Evolutionary conservation across 2,113 vertebrate genomes (phyloP).

Genomic region (Toxotes chatareus): DNA sequence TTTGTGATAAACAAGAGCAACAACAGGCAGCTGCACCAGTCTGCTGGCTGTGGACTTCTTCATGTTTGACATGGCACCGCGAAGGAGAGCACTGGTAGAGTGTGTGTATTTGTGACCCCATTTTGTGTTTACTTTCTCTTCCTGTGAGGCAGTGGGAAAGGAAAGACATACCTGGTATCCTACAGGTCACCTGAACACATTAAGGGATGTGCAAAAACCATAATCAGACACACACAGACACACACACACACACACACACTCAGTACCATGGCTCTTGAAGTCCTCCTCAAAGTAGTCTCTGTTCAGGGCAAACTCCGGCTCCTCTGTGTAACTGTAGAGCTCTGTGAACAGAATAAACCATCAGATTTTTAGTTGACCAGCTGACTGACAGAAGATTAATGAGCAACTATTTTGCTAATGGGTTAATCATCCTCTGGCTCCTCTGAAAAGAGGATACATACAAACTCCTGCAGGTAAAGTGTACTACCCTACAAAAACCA

Average conservation of each 20-base stretch:
- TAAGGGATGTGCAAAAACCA: not conserved
- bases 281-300: constrained; percentile 96
- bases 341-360: constrained; percentile 81
- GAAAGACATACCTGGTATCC: constrained; percentile 7
- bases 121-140: constrained; percentile 9
- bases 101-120: not conserved
- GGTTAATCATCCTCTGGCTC: not conserved
- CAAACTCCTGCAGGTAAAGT: not conserved
- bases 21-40: not conserved
- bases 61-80: constrained; percentile 3
- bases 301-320: constrained; percentile 92
- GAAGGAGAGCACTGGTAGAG: not conserved
- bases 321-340: constrained; percentile 98
- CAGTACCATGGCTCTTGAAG: constrained; percentile 90
- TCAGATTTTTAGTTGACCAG: not conserved
- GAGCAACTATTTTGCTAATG: not conserved
- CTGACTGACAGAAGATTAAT: not conserved
- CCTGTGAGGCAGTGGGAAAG: not conserved
- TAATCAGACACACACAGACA: not conserved
- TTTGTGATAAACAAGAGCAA: constrained; percentile 17
- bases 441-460: not conserved
- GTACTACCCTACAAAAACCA: not conserved
- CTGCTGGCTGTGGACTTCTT: not conserved
- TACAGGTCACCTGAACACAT: constrained; percentile 11
- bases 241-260: not conserved